Conservation (phyloP, 2,888 invertebrate species). For the Seira ritae region DNA sequence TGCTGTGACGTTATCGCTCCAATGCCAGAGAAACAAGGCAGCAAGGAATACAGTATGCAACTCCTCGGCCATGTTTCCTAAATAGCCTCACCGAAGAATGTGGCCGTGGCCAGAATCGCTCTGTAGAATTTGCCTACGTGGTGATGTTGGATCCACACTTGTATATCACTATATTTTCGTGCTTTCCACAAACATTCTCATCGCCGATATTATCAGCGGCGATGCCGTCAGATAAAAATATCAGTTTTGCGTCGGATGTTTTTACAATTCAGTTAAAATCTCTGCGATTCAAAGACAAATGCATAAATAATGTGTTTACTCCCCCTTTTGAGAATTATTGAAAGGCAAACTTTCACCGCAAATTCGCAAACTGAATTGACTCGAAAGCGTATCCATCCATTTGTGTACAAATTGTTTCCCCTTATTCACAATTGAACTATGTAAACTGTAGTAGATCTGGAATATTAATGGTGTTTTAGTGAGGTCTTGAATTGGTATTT, state of each 20-base stretch:
- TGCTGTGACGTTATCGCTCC: conserved; percentile 70
- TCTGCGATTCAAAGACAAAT: not conserved
- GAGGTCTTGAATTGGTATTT: no score
- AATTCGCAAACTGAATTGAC: not conserved
- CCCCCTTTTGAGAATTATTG: not conserved
- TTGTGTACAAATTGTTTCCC: no score
- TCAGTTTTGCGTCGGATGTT: not conserved
- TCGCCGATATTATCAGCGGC: not conserved
- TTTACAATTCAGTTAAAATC: not conserved
- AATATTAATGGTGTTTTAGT: no score
- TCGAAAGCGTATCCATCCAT: no score
- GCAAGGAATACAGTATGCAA: conserved; percentile 48
- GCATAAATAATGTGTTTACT: not conserved
- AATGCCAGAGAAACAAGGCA: conserved; percentile 34
- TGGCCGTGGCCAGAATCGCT: not conserved
- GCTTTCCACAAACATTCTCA: not conserved
- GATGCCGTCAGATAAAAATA: not conserved
- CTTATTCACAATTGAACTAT: no score
- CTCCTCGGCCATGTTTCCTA: not conserved
- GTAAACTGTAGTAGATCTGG: no score
- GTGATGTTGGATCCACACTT: not conserved
- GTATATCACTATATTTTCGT: not conserved
- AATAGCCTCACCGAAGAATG: not conserved
- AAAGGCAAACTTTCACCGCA: not conserved
- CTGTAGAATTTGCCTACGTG: no score